Evolutionary conservation across 2,888 invertebrate genomes (phyloP).

Genomic region (Orthosia incerta): DNA sequence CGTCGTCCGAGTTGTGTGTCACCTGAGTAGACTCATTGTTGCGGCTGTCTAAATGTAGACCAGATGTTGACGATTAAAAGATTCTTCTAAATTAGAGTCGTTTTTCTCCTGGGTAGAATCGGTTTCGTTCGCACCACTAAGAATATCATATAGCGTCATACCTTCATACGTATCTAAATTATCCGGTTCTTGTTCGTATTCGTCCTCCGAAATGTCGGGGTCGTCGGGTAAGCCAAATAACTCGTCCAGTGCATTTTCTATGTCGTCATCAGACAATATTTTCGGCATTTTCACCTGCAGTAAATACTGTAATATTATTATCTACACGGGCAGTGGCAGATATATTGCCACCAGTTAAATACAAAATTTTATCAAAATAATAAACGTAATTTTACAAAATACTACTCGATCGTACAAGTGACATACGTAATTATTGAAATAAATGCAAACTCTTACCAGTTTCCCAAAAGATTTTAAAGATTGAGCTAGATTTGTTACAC

Average conservation of each 20-base stretch:
- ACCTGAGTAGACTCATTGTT: slow-evolving; percentile 27
- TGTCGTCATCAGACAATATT: slow-evolving; percentile 29
- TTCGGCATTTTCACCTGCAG: slow-evolving; percentile 27
- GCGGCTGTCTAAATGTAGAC: slow-evolving; percentile 34
- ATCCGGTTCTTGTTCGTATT: slow-evolving; percentile 35
- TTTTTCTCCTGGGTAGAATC: slow-evolving; percentile 29
- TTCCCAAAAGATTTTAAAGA: slow-evolving; percentile 25
- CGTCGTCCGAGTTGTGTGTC: slow-evolving; percentile 16
- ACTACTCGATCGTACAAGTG: slow-evolving; percentile 29
- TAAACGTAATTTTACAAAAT: slow-evolving; percentile 33
- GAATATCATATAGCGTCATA: slow-evolving; percentile 31
- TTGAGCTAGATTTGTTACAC: slow-evolving; percentile 30
- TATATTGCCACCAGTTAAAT: slow-evolving; percentile 26
- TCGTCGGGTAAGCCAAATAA: slow-evolving; percentile 36
- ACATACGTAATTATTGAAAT: slow-evolving; percentile 31
- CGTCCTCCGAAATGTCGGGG: slow-evolving; percentile 33
- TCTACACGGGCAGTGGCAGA: slow-evolving; percentile 32
- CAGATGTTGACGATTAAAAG: slow-evolving; percentile 32
- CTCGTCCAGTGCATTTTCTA: slow-evolving; percentile 35
- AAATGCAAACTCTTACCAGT: slow-evolving; percentile 31
- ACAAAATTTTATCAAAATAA: slow-evolving; percentile 34
- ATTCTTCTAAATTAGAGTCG: slow-evolving; percentile 31
- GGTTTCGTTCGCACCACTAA: slow-evolving; percentile 28
- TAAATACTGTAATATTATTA: slow-evolving; percentile 32
- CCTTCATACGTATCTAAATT: slow-evolving; percentile 29